These are phyloP conservation scores for Caenorhabditis afra DNA, from an alignment of 2,888 invertebrate species.

Conservation along the genomic window DNA sequence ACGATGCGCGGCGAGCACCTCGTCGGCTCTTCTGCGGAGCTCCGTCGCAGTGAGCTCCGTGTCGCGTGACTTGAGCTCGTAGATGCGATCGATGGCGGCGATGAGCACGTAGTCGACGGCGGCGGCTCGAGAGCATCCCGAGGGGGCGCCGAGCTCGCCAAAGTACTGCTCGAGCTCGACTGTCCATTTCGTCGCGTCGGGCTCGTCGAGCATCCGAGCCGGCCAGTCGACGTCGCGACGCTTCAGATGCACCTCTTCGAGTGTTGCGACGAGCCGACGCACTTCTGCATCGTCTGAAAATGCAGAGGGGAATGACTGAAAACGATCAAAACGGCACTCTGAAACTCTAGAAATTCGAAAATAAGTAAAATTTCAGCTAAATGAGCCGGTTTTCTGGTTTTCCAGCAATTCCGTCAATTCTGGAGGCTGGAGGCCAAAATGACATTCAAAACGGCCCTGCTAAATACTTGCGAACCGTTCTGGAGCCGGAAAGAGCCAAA, in stretches of 20 bases:
- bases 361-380: too few relatives aligned
- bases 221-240: constrained; percentile 61
- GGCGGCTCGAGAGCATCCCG: constrained; percentile 35
- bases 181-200: constrained; percentile 49
- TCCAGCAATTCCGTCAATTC: too few relatives aligned
- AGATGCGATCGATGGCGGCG: constrained; percentile 59
- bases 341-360: too few relatives aligned
- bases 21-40: not conserved
- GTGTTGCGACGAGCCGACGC: constrained; percentile 53
- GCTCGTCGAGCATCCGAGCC: constrained; percentile 56
- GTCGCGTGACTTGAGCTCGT: constrained; percentile 16
- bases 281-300: constrained; percentile 63
- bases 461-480: too few relatives aligned
- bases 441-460: too few relatives aligned
- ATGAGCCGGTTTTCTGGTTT: too few relatives aligned
- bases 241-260: constrained; percentile 63
- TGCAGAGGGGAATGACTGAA: not conserved
- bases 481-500: too few relatives aligned
- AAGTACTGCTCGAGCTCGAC: constrained; percentile 63
- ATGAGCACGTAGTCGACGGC: constrained; percentile 63
- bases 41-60: constrained; percentile 16
- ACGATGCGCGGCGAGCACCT: constrained; percentile 37
- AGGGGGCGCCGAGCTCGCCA: constrained; percentile 48
- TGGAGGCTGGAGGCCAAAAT: too few relatives aligned
- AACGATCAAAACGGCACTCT: too few relatives aligned